Evolutionary conservation across 2,797 vertebrate genomes (phyloP).

Genomic region (Lithobates pipiens): DNA sequence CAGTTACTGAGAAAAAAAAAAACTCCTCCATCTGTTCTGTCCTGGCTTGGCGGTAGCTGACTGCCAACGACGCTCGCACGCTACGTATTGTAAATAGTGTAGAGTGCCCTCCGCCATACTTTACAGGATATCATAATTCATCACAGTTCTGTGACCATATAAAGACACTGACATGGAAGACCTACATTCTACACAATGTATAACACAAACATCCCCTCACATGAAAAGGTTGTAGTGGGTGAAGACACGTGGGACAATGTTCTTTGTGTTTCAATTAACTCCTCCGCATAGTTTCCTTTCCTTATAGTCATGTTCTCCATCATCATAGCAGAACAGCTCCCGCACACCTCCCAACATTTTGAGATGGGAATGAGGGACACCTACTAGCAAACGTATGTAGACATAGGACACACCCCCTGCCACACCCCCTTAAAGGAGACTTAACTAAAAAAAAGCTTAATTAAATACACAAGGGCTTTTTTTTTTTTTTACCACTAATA

Average conservation of each 20-base stretch:
- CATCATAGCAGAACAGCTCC: background rate
- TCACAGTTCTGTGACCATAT: constrained; percentile 5
- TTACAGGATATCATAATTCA: background rate
- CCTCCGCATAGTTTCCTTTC: background rate
- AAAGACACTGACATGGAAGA: background rate
- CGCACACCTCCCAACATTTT: no score
- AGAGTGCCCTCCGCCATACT: background rate
- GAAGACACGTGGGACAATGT: background rate
- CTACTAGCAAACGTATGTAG: no score
- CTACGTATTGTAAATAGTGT: background rate
- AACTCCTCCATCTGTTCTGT: background rate
- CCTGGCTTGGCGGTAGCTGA: background rate
- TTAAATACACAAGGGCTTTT: no score
- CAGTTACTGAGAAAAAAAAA: background rate
- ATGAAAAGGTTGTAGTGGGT: background rate
- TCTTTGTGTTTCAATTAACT: background rate
- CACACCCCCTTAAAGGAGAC: no score
- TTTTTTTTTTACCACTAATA: no score
- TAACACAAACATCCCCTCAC: constrained; percentile 8
- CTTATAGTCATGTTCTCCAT: background rate
- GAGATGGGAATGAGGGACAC: no score
- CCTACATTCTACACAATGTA: background rate
- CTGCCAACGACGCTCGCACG: background rate
- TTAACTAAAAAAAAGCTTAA: no score
- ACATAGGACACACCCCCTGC: no score